Conservation (phyloP, 2,888 invertebrate genomes). For the Phyllotreta striolata region DNA sequence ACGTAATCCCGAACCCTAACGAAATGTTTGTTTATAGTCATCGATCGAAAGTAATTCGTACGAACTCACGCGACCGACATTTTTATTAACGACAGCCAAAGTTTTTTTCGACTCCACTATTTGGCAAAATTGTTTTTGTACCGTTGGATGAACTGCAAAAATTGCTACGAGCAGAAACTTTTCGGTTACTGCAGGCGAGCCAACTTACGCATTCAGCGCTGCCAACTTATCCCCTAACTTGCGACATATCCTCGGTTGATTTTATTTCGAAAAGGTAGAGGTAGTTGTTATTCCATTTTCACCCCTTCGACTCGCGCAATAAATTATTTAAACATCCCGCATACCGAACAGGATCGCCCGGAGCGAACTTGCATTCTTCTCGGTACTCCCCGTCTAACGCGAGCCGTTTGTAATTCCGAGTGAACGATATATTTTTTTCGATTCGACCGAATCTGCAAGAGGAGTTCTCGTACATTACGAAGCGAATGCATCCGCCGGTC, state of each 20-base stretch:
- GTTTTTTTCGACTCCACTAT: too few relatives aligned
- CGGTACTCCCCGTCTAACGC: too few relatives aligned
- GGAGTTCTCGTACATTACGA: not conserved
- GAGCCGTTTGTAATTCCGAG: too few relatives aligned
- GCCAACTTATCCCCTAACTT: too few relatives aligned
- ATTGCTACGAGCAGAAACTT: too few relatives aligned
- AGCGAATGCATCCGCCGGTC: conserved; percentile 18
- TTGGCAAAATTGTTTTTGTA: too few relatives aligned
- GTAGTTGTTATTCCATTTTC: conserved; percentile 13
- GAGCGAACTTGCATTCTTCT: not conserved
- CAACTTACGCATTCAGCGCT: too few relatives aligned
- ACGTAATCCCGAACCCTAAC: conserved; percentile 8
- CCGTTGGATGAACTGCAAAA: too few relatives aligned
- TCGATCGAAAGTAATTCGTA: not conserved
- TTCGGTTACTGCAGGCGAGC: too few relatives aligned
- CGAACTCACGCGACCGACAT: conserved; percentile 1
- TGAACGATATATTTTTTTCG: not conserved
- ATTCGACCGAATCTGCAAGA: not conserved
- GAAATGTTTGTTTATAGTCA: conserved; percentile 10
- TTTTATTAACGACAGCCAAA: not conserved
- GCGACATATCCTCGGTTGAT: too few relatives aligned
- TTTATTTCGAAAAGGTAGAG: too few relatives aligned
- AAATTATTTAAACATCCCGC: conserved; percentile 19
- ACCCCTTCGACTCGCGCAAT: conserved; percentile 8
- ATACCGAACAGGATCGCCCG: conserved; percentile 15